Evolutionary conservation across 2,113 vertebrate species (phyloP).

Genomic region (Passer montanus): DNA sequence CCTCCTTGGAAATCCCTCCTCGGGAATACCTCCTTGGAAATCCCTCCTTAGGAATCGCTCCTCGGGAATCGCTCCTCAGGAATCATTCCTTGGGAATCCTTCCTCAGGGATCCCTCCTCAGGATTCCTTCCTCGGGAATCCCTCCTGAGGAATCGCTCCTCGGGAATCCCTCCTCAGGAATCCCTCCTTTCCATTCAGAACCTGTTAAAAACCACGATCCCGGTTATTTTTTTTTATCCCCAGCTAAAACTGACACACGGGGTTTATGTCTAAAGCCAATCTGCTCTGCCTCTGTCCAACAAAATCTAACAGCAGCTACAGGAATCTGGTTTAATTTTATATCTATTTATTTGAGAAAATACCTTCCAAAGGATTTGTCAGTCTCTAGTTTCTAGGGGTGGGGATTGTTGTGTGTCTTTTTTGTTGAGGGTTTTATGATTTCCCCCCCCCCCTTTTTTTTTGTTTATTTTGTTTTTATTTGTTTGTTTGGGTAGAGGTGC

Average conservation of each 20-base stretch:
- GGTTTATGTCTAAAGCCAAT: neutral
- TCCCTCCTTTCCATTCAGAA: too few species aligned
- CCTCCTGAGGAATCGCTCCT: neutral
- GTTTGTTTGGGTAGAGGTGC: too few species aligned
- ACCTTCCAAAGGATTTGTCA: neutral
- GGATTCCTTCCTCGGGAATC: neutral
- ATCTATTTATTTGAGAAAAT: neutral
- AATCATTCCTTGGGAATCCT: too few species aligned
- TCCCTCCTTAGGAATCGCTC: neutral
- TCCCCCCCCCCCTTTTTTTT: too few species aligned
- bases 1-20: neutral
- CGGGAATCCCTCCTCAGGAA: neutral
- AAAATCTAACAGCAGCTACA: neutral
- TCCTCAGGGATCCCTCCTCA: neutral
- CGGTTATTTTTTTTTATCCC: neutral
- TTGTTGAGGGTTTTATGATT: neutral
- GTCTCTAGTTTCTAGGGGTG: neutral
- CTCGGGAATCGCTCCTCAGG: rapidly evolving
- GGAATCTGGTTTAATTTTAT: neutral
- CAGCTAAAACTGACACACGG: neutral
- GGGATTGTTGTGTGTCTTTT: neutral
- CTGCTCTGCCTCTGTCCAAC: neutral
- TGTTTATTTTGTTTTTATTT: too few species aligned
- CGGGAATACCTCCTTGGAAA: too few species aligned
- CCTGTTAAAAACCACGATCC: neutral